Base-by-base conservation (phyloP, 2,113 vertebrate species). In the Chelonoidis abingdonii region DNA sequence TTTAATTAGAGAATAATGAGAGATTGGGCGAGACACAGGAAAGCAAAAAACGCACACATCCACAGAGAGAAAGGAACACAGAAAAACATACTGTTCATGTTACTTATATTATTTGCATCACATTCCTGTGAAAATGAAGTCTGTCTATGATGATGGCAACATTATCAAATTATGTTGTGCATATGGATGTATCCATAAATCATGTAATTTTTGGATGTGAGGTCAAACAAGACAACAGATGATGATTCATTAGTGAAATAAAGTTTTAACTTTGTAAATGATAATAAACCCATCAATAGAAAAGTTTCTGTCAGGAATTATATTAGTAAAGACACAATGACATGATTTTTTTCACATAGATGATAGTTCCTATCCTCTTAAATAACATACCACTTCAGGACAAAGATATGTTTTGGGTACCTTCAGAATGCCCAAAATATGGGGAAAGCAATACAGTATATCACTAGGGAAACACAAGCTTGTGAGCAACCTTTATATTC, bases 221-320 rank as follows among this genome's bases (percentile, higher is more conserved):
- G 65, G 38, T 78, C 6, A 84, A 87, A 2, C 0, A 91, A 89
- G 79, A 86, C 31, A 0, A 0, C 0, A 76, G 57, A 47, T 17
- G 57, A 47, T 17, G 2, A n/a, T 22, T 86, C 89, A 82, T 52
- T 0, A 10, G 81, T 81, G 47, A 56, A 89, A 52, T 27, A 8
- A 57, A 44, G 3, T 89, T 89, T 94, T 85, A 72, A 13, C 22
- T 2, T 14, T 1, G 0, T 93, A 53, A 54, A 24, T 54, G 12
- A 1, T 57, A 31, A 83, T 75, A 10, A 8, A 1, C 3, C 19
- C 53, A 16, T 1, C 16, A 4, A 22, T 27, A n/a, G 1, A 49
- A 4, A 21, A 5, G 6, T 4, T 29, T 0, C 0, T 4, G 1
- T 4, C 24, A 0, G 41, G n/a, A 0, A 1, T 1, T 69, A 5